A percentile compares a stretch with the other conserved stretches of the same genome.
phyloP scores from a whole-genome alignment of 2,888 invertebrate genomes.

The Pilophorus perplexus region DNA sequence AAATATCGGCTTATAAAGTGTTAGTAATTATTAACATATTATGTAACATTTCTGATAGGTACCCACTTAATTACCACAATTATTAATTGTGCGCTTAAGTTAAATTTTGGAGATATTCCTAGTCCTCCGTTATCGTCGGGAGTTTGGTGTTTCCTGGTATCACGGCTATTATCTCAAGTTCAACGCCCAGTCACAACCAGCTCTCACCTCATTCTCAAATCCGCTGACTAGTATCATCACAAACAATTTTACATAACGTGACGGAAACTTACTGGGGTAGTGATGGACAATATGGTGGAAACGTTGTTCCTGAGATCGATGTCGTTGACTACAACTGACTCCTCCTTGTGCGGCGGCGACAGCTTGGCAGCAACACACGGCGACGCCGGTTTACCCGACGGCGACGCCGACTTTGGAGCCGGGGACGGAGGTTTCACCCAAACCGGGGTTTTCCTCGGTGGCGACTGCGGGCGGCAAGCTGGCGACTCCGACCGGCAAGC shows the following conservation, averaged over 20 bases:
- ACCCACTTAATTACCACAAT: too few species aligned
- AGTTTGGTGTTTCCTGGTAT: too few species aligned
- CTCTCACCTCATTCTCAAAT: too few species aligned
- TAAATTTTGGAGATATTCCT: too few species aligned
- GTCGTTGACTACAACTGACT: not conserved
- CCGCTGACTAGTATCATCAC: too few species aligned
- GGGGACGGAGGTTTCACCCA: conserved; percentile 19
- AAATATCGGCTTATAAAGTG: too few species aligned
- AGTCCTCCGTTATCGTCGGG: too few species aligned
- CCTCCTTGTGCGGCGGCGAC: not conserved
- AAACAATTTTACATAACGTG: not conserved
- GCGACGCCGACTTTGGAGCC: conserved; percentile 4
- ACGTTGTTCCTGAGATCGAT: conserved; percentile 29
- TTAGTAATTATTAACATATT: too few species aligned
- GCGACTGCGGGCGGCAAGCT: conserved; percentile 7
- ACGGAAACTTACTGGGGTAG: conserved; percentile 21
- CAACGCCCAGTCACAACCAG: too few species aligned
- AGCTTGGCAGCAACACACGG: not conserved
- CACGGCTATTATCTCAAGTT: too few species aligned
- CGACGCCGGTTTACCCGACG: conserved; percentile 13
- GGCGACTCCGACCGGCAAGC: conserved; percentile 13
- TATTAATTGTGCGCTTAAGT: too few species aligned
- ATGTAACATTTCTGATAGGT: too few species aligned
- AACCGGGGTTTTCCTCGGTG: not conserved
- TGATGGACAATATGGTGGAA: conserved; percentile 27